Evolutionary conservation across 2,113 vertebrate genomes (phyloP), one percentile per base, ranked within the genome.

Genomic region (Psittacara wagleri): DNA sequence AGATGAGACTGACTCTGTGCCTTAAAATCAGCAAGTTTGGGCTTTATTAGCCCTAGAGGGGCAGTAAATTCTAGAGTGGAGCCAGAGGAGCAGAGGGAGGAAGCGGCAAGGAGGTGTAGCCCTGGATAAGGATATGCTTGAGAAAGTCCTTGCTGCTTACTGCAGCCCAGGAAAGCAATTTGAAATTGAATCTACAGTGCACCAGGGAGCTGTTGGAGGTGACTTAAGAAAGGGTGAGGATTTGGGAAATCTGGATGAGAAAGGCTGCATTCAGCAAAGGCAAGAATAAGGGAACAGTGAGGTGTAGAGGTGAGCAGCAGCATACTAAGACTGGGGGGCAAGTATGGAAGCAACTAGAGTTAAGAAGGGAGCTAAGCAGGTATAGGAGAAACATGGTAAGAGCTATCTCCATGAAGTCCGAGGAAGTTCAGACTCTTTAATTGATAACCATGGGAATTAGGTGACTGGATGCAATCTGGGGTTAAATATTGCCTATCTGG

Each of bases 11-110:
- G 61, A 25, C 20, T 92, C 77, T 15, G 23, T 93, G 62, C 80
- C 78, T 94, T 87, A 69, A 93, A 84, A 92, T 94, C 95, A 96
- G 77, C 77, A 89, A 87, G 27, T 84, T 88, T 66, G 74, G 70
- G 31, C 74, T 96, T 96, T 93, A 96, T 93, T 95, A 87, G 88
- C 28, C 94, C 77, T 69, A 33, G 28, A 87, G 77, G 94, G n/a
- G 18, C 54, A 76, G 63, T 95, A 94, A 96, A 96, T 95, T 83
- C 25, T 44, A 75, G 46, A 67, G 31, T 67, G 85, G 80, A 88
- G 88, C 59, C 2, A 8, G 70, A 86, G 90, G 67, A 94, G 79
- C 37, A 44, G 88, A 83, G 35, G 33, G 52, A 86, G 75, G 62
- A 49, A 61, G 9, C 12, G 24, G 41, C 18, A 48, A 79, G 64